Evolutionary conservation across 2,113 vertebrate genomes (phyloP), one percentile per base, ranked within the genome.

Genomic region (Apistogramma diplotaenia): DNA sequence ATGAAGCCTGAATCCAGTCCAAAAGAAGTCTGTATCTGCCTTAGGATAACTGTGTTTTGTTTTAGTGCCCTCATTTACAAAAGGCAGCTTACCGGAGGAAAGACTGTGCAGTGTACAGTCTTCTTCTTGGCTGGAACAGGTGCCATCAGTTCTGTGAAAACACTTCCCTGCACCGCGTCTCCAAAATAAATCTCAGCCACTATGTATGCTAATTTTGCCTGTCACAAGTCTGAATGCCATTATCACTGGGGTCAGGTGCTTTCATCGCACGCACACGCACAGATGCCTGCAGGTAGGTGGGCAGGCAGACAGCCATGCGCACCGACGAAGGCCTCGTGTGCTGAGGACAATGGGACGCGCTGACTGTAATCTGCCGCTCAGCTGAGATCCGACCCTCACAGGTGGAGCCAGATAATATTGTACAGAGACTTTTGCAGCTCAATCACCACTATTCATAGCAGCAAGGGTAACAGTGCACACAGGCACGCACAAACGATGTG

Each of bases 121-220:
- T 54, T 65, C 12, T 23, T 43, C 51, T 71, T n/a, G 19, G 4
- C 12, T 6, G 4, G 62, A 85, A 85, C 81, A 84, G 60, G 78
- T 79, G 61, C 73, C 29, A 79, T 82, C 67, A 33, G 31, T 72
- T 79, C n/a, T 23, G 51, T 37, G 16, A 72, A 79, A 80, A 86
- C 83, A 79, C 15, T 78, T 80, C 19, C 49, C 27, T 13, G 31
- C 51, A 13, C 15, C 67, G 40, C 76, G 35, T 65, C 23, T 55
- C 2, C 3, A 85, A 90, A 86, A 90, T 71, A 81, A 82, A 87
- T 57, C 89, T 79, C 12, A 82, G 73, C 76, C 89, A 91, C 88
- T 93, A 89, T 93, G 85, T 93, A 92, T 93, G 91, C 89, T 87
- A 93, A 93, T 94, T 86, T 85, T 40, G 8, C 81, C 86, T 89